Evolutionary conservation across 2,888 invertebrate genomes (phyloP).

Genomic region (Xanthia togata): DNA sequence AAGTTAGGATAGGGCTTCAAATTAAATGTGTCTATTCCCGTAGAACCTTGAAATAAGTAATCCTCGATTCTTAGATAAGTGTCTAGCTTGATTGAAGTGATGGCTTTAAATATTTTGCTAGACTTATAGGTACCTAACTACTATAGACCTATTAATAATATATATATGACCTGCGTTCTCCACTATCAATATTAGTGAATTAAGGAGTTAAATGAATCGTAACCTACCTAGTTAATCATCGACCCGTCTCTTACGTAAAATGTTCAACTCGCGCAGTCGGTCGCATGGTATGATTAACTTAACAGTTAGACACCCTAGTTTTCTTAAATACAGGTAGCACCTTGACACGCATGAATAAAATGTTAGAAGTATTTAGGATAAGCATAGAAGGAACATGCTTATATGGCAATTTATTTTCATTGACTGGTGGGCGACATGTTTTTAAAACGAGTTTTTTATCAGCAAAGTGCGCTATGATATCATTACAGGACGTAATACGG

Average conservation of each 20-base stretch:
- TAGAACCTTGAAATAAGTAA: background rate
- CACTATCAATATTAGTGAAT: background rate
- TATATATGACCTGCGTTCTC: background rate
- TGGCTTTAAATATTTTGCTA: background rate
- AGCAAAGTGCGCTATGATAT: constrained; percentile 1
- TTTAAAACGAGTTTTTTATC: constrained; percentile 30
- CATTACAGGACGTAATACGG: constrained; percentile 50
- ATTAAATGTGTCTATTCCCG: background rate
- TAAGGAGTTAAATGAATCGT: background rate
- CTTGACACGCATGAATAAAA: background rate
- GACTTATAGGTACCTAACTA: no score
- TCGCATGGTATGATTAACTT: background rate
- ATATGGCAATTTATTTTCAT: background rate
- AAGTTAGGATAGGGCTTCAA: background rate
- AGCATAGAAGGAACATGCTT: background rate
- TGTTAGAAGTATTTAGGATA: background rate
- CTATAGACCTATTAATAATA: no score
- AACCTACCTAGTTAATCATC: background rate
- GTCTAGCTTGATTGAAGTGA: background rate
- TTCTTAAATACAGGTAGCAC: constrained; percentile 6
- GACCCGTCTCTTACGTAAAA: constrained; percentile 1
- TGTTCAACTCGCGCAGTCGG: background rate
- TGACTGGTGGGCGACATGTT: background rate
- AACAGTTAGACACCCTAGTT: constrained; percentile 4
- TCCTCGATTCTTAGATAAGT: background rate